Percentiles rank a stretch among this genome's conserved stretches.
Conservation (phyloP, 2,888 invertebrate species). For the Hemaris fuciformis region DNA sequence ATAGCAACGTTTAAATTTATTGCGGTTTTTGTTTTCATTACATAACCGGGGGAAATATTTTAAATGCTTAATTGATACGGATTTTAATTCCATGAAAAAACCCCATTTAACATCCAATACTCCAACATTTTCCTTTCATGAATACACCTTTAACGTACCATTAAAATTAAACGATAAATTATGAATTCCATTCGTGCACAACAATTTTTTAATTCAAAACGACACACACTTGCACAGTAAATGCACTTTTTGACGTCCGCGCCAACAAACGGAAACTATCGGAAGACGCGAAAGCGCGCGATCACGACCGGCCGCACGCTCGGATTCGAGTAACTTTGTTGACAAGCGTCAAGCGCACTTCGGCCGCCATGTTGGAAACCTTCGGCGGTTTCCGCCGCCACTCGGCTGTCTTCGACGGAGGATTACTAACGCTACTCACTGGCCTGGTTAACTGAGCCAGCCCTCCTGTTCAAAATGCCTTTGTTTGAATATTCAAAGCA, state of each 20-base stretch:
- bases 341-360: constrained; percentile 70
- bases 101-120: constrained; percentile 35
- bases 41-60: background rate
- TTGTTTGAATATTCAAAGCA: constrained; percentile 1
- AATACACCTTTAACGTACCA: constrained; percentile 30
- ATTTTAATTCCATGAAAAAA: background rate
- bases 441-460: constrained; percentile 30
- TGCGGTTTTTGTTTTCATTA: background rate
- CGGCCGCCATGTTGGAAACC: constrained; percentile 65
- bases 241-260: constrained; percentile 41
- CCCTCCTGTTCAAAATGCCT: constrained; percentile 20
- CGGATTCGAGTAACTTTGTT: constrained; percentile 71
- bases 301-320: constrained; percentile 43
- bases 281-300: constrained; percentile 46
- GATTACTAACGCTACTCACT: constrained; percentile 29
- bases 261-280: constrained; percentile 26
- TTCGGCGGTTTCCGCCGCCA: constrained; percentile 58
- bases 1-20: background rate
- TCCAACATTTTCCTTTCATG: constrained; percentile 34
- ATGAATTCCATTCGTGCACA: constrained; percentile 19
- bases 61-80: background rate
- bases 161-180: constrained; percentile 26
- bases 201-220: constrained; percentile 35
- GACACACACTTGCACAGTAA: constrained; percentile 42
- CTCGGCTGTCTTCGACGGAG: constrained; percentile 46